Evolutionary conservation across 2,113 vertebrate species (phyloP).

Genomic region (Aix galericulata): DNA sequence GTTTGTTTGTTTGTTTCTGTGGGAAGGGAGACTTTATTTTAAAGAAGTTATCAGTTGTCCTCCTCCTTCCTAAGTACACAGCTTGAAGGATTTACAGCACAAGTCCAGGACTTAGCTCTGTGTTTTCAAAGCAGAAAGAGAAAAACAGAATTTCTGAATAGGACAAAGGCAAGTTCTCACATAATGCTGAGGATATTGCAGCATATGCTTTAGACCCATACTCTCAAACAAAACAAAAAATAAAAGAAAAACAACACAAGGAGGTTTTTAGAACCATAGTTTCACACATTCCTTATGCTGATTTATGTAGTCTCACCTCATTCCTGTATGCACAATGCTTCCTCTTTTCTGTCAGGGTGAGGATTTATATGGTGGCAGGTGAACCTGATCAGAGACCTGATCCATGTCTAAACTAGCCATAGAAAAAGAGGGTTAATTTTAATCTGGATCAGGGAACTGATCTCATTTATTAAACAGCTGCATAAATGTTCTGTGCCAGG

Average conservation of each 20-base stretch:
- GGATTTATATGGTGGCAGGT: slow-evolving; percentile 44
- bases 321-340: background rate
- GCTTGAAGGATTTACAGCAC: background rate
- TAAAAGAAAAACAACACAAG: background rate
- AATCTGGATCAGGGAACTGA: background rate
- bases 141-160: background rate
- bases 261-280: background rate
- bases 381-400: slow-evolving; percentile 20
- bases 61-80: background rate
- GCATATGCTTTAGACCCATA: background rate
- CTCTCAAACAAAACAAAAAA: background rate
- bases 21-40: background rate
- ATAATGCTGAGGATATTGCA: background rate
- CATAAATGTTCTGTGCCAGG: background rate
- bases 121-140: background rate
- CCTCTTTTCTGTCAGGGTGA: background rate
- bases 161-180: background rate
- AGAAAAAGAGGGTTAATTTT: background rate
- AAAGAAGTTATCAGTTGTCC: background rate
- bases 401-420: background rate
- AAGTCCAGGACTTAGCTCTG: background rate
- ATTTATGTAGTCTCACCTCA: background rate
- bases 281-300: background rate
- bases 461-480: slow-evolving; percentile 11
- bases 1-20: background rate